These are phyloP conservation scores for Paracanthobrama guichenoti DNA, from an alignment of 2,113 vertebrate species.

Conservation along the genomic window DNA sequence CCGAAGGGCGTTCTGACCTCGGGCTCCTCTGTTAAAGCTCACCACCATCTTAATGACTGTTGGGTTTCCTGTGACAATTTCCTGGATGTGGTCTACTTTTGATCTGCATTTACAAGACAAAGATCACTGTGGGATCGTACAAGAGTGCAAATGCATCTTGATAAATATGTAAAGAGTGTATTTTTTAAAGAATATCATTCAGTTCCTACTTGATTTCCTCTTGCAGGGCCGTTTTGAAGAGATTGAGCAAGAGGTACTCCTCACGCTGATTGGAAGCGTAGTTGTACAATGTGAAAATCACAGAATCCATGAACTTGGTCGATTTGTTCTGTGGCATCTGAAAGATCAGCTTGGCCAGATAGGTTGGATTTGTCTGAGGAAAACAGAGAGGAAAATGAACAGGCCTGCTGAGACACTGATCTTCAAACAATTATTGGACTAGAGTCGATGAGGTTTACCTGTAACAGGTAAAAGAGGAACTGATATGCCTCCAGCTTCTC, in stretches of 20 bases:
- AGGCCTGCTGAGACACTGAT: neutral
- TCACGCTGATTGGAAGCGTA: slow-evolving; percentile 97
- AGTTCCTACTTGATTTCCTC: slow-evolving; percentile 93
- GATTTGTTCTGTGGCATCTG: slow-evolving; percentile 99
- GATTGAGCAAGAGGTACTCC: slow-evolving; percentile 92
- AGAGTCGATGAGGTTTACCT: slow-evolving; percentile 72
- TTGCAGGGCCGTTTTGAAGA: slow-evolving; percentile 94
- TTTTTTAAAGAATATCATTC: neutral
- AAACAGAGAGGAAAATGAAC: neutral
- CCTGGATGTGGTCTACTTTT: slow-evolving; percentile 97
- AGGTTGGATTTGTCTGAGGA: slow-evolving; percentile 92
- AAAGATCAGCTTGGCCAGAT: slow-evolving; percentile 97
- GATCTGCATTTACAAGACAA: slow-evolving; percentile 75
- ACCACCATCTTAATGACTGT: slow-evolving; percentile 99
- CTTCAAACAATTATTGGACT: neutral
- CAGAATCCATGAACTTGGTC: slow-evolving; percentile 99
- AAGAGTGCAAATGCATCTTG: neutral
- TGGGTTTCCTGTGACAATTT: slow-evolving; percentile 96
- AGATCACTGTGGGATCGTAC: neutral
- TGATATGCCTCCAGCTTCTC: slow-evolving; percentile 95
- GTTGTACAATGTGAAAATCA: slow-evolving; percentile 98
- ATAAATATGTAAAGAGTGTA: neutral
- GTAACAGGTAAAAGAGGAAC: slow-evolving; percentile 91
- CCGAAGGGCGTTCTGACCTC: slow-evolving; percentile 92
- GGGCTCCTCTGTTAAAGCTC: slow-evolving; percentile 94